A percentile compares a stretch with the other conserved stretches of the same genome.
Evolutionary conservation across 2,888 invertebrate genomes (phyloP).

Genomic region (Atherix ibis): DNA sequence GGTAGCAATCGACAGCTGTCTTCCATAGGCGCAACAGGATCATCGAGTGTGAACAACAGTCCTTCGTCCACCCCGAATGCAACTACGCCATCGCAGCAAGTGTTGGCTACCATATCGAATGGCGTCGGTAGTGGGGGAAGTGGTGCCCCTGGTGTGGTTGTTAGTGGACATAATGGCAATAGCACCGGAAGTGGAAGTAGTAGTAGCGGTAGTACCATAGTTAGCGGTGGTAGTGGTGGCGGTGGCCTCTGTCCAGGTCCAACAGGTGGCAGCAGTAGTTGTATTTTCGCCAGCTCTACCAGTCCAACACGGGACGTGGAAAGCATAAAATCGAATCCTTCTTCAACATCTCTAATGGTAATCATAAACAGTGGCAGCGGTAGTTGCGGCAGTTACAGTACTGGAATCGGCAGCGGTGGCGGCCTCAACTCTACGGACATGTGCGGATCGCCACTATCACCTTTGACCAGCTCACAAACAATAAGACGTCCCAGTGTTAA

Average conservation of each 20-base stretch:
- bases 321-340: conserved; percentile 30
- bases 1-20: conserved; percentile 25
- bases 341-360: conserved; percentile 22
- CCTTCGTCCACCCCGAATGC: conserved; percentile 26
- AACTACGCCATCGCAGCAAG: conserved; percentile 25
- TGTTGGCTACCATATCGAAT: conserved; percentile 20
- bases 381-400: conserved; percentile 4
- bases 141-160: conserved; percentile 13
- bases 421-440: conserved; percentile 4
- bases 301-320: conserved; percentile 26
- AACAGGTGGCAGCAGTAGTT: conserved; percentile 12
- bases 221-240: background rate
- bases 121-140: conserved; percentile 15
- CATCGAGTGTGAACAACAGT: conserved; percentile 22
- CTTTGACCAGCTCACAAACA: conserved; percentile 27
- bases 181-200: too few species aligned
- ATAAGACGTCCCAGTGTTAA: conserved; percentile 33
- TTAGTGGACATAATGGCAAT: too few species aligned
- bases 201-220: background rate
- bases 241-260: conserved; percentile 3
- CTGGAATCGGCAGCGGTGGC: conserved; percentile 2
- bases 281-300: too few species aligned
- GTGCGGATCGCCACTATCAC: conserved; percentile 23
- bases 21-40: conserved; percentile 17
- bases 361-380: conserved; percentile 13